Percentiles rank a stretch among this genome's conserved stretches.
Conservation (phyloP, 2,113 vertebrate genomes). For the Crotalus helleri region DNA sequence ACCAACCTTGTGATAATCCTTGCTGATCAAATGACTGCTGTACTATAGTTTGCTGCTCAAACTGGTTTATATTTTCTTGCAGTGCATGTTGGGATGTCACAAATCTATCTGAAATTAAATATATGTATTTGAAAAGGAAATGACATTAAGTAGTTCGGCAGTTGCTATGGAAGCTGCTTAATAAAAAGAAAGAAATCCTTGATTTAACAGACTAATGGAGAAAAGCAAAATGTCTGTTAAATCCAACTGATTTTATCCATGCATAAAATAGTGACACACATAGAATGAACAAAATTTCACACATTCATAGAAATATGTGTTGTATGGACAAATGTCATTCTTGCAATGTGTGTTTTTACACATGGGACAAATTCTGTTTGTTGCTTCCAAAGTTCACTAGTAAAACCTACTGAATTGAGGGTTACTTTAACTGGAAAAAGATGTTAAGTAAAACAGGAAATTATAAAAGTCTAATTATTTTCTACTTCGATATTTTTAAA, state of each 20-base stretch:
- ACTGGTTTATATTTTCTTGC: conserved; percentile 84
- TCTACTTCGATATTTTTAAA: not conserved
- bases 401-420: not conserved
- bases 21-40: conserved; percentile 89
- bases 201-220: not conserved
- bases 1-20: conserved; percentile 83
- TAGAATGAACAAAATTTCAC: not conserved
- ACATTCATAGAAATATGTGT: not conserved
- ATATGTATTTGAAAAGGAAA: conserved; percentile 13
- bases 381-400: not conserved
- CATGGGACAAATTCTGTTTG: not conserved
- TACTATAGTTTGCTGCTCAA: conserved; percentile 77
- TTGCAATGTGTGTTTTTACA: not conserved
- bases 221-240: not conserved
- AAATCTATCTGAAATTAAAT: conserved; percentile 76
- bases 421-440: not conserved
- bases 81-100: conserved; percentile 82
- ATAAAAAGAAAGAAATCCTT: not conserved
- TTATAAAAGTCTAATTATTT: not conserved
- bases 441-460: not conserved
- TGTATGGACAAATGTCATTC: not conserved
- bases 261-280: not conserved
- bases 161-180: not conserved
- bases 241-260: not conserved
- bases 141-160: not conserved